Percentiles rank a stretch among this genome's conserved stretches.
Conservation (phyloP, 2,888 invertebrate genomes). For the Ormyrus rosae region DNA sequence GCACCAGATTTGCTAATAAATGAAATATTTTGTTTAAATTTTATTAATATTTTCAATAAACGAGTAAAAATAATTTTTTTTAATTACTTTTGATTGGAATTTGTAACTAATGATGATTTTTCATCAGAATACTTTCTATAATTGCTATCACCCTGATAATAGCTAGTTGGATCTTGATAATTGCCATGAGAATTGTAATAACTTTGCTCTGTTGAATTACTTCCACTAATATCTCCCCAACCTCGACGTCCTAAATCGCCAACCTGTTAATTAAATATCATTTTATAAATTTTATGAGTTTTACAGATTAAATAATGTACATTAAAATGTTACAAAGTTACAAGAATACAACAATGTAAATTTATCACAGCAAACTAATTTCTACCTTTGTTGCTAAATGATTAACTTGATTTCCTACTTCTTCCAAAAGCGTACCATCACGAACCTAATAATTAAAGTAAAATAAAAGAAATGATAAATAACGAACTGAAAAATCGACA, state of each 20-base stretch:
- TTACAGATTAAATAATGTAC: neutral
- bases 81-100: conserved; percentile 66
- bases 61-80: conserved; percentile 14
- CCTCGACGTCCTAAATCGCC: conserved; percentile 83
- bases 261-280: conserved; percentile 76
- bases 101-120: conserved; percentile 70
- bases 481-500: neutral
- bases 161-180: conserved; percentile 69
- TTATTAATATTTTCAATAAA: conserved; percentile 15
- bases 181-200: conserved; percentile 67
- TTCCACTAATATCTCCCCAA: conserved; percentile 81
- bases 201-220: conserved; percentile 76
- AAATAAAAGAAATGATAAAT: conserved; percentile 52
- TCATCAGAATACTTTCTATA: conserved; percentile 67
- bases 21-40: conserved; percentile 33
- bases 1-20: conserved; percentile 60
- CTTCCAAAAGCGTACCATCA: conserved; percentile 83
- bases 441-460: conserved; percentile 79
- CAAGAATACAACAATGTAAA: neutral
- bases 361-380: conserved; percentile 21
- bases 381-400: conserved; percentile 82
- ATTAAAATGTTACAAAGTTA: neutral
- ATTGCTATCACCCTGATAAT: conserved; percentile 66
- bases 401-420: conserved; percentile 81
- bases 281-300: neutral